Conservation (phyloP, 2,888 invertebrate species). For the Stenchaetothrips biformis region DNA sequence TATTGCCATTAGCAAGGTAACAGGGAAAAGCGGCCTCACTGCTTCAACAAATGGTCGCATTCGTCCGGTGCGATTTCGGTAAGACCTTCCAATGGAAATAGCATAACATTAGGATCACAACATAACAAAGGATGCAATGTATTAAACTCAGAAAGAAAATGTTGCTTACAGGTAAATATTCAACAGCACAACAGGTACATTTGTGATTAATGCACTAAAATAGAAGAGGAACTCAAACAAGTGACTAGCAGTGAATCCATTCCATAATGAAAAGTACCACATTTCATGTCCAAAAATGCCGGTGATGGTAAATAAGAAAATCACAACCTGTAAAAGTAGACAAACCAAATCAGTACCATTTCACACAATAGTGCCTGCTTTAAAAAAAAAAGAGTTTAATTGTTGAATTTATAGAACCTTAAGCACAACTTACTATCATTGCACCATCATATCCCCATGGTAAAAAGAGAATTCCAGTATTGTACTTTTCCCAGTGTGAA, state of each 20-base stretch:
- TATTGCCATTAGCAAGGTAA: constrained; percentile 66
- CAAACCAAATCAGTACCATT: constrained; percentile 8
- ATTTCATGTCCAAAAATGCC: constrained; percentile 67
- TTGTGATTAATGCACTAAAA: constrained; percentile 74
- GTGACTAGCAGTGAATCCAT: constrained; percentile 68
- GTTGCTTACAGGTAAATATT: constrained; percentile 84
- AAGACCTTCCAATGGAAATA: constrained; percentile 57
- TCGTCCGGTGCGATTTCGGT: constrained; percentile 69
- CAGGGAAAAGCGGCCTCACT: constrained; percentile 79
- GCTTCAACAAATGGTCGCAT: constrained; percentile 74
- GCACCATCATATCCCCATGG: constrained; percentile 99
- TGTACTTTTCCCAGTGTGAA: constrained; percentile 99
- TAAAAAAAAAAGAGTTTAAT: constrained; percentile 17
- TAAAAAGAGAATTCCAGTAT: constrained; percentile 87
- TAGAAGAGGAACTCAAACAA: constrained; percentile 82
- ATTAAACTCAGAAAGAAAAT: neutral
- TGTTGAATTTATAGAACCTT: constrained; percentile 5
- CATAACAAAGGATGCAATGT: neutral
- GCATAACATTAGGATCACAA: constrained; percentile 27
- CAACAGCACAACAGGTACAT: constrained; percentile 83
- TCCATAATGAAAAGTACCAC: constrained; percentile 76
- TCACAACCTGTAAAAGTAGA: constrained; percentile 48
- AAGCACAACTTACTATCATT: constrained; percentile 73
- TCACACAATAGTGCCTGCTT: too few relatives aligned
- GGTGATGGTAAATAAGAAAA: constrained; percentile 57